Evolutionary conservation across 2,113 vertebrate genomes (phyloP).

Genomic region (Egretta garzetta): DNA sequence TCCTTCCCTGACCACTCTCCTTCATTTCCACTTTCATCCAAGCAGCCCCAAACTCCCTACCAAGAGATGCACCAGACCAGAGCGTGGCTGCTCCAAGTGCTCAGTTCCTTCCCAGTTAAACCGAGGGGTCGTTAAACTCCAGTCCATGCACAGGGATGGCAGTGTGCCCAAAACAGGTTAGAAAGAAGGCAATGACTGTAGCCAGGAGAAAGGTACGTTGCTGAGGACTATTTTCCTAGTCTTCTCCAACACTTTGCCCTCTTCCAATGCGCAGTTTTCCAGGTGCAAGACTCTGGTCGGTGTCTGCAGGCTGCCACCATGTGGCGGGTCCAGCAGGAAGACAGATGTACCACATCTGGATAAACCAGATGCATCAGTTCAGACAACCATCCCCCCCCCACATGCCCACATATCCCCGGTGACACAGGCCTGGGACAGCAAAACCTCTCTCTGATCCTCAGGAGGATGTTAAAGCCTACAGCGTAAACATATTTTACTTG

Average conservation of each 20-base stretch:
- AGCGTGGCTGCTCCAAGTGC: rapidly evolving
- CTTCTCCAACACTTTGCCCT: not conserved
- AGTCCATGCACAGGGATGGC: rapidly evolving
- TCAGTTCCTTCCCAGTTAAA: not conserved
- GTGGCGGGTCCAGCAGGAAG: conserved; percentile 48
- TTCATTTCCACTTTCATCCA: not conserved
- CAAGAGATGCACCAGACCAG: not conserved
- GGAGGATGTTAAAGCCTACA: not conserved
- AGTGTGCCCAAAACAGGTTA: not conserved
- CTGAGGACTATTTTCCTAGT: not conserved
- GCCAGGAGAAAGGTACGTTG: not conserved
- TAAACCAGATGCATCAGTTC: not conserved
- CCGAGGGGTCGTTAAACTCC: not conserved
- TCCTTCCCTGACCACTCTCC: not conserved
- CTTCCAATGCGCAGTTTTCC: not conserved
- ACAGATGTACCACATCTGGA: not conserved
- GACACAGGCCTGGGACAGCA: not conserved
- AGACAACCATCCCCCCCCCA: not conserved
- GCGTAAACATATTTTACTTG: not conserved
- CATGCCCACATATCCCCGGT: not conserved
- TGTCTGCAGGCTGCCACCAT: conserved; percentile 65
- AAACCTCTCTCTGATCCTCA: not conserved
- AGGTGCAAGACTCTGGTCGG: not conserved
- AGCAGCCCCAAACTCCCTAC: not conserved
- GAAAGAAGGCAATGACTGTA: not conserved